phyloP scores from a whole-genome alignment of 1,140 invertebrate genomes.

The Nomia melanderi region DNA sequence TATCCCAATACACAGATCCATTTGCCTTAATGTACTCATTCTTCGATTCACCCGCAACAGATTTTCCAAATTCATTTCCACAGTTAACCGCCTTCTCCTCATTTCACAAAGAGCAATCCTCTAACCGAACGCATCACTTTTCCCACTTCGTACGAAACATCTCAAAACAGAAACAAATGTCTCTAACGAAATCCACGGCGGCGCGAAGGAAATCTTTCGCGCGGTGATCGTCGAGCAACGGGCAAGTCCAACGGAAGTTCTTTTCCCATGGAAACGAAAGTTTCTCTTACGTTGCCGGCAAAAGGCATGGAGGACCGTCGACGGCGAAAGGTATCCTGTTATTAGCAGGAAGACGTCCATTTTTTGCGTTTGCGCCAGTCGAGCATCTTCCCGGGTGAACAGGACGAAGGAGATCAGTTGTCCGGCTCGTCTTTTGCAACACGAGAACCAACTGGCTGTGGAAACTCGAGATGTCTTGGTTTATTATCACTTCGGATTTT shows the following conservation, averaged over 20 bases:
- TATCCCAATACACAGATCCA: too few species aligned
- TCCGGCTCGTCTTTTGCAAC: conserved; percentile 16
- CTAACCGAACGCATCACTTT: too few species aligned
- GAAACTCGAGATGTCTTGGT: conserved; percentile 17
- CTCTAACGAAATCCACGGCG: too few species aligned
- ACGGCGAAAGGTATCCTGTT: neutral
- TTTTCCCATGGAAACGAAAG: neutral
- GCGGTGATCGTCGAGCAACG: too few species aligned
- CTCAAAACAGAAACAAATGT: too few species aligned
- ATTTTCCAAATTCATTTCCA: too few species aligned
- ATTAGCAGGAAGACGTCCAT: conserved; percentile 8
- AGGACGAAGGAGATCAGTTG: conserved; percentile 6
- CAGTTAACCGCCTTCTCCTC: too few species aligned
- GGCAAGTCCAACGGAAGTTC: neutral
- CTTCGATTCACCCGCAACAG: too few species aligned
- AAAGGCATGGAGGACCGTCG: neutral
- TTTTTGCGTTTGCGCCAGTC: conserved; percentile 20
- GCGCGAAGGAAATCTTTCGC: too few species aligned
- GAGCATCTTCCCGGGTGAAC: neutral
- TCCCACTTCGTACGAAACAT: too few species aligned
- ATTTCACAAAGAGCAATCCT: too few species aligned
- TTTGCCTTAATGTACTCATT: too few species aligned
- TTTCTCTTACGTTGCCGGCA: neutral
- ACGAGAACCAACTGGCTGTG: conserved; percentile 34
- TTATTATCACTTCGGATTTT: conserved; percentile 53